phyloP scores from a whole-genome alignment of 2,888 invertebrate genomes.

The Sussaba pulchella region DNA sequence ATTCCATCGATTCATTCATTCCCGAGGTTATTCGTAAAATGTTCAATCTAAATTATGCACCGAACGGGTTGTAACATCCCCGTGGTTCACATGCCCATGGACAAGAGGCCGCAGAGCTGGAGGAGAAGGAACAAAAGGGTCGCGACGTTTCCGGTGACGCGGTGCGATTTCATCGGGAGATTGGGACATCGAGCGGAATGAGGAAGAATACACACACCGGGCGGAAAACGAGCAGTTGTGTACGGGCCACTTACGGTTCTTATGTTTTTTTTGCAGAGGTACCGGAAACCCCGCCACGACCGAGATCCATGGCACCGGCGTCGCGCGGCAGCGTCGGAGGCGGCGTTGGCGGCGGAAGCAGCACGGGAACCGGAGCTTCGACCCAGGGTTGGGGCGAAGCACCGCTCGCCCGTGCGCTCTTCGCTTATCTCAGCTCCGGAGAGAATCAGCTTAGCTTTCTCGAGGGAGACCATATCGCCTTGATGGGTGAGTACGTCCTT shows the following conservation, averaged over 20 bases:
- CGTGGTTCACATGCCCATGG: no score
- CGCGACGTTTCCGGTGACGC: slow-evolving; percentile 16
- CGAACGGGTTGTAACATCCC: no score
- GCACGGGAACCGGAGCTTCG: slow-evolving; percentile 73
- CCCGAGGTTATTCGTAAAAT: no score
- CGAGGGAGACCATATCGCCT: slow-evolving; percentile 94
- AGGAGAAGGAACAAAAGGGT: background rate
- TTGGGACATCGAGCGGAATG: slow-evolving; percentile 34
- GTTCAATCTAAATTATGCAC: no score
- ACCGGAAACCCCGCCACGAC: slow-evolving; percentile 86
- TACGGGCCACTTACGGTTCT: slow-evolving; percentile 8
- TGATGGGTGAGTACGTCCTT: slow-evolving; percentile 87
- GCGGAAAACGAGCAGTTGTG: background rate
- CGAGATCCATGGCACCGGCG: slow-evolving; percentile 87
- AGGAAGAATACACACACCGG: slow-evolving; percentile 7
- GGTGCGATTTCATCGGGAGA: slow-evolving; percentile 27
- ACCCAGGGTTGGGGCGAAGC: slow-evolving; percentile 87
- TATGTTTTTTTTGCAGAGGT: slow-evolving; percentile 76
- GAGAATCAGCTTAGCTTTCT: slow-evolving; percentile 97
- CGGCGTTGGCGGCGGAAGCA: slow-evolving; percentile 68
- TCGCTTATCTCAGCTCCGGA: slow-evolving; percentile 94
- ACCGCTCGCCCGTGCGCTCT: slow-evolving; percentile 93
- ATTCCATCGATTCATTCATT: no score
- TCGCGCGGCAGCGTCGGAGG: slow-evolving; percentile 80
- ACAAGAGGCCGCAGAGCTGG: no score